Evolutionary conservation across 2,113 vertebrate genomes (phyloP).

Genomic region (Egretta garzetta): DNA sequence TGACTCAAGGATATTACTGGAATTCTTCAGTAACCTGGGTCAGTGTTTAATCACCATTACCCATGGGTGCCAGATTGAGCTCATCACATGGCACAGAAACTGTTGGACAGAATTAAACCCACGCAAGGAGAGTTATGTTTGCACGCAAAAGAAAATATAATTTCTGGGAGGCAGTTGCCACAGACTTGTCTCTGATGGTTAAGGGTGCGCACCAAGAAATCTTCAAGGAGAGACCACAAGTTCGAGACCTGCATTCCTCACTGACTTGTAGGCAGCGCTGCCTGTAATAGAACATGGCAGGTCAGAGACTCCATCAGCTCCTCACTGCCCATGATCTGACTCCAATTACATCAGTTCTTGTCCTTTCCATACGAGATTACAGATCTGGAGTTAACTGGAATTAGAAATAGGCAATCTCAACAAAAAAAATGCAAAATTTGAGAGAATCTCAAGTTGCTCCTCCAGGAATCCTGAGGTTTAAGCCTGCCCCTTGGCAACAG

Average conservation of each 20-base stretch:
- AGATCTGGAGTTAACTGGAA: background rate
- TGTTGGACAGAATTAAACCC: background rate
- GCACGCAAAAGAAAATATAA: background rate
- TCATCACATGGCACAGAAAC: background rate
- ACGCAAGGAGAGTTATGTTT: background rate
- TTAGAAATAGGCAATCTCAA: background rate
- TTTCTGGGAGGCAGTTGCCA: background rate
- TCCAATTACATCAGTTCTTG: background rate
- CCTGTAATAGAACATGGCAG: background rate
- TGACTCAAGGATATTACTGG: slow-evolving; percentile 29
- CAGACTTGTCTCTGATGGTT: background rate
- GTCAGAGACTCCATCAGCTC: background rate
- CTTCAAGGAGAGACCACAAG: background rate
- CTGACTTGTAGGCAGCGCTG: background rate
- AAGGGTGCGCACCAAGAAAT: background rate
- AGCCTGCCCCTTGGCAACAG: background rate
- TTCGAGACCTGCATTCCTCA: slow-evolving; percentile 1
- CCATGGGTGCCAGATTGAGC: background rate
- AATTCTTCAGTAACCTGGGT: background rate
- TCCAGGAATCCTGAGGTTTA: background rate
- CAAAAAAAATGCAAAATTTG: background rate
- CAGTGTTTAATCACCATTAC: background rate
- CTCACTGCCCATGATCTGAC: background rate
- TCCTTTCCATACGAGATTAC: background rate
- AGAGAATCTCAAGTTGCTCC: background rate